Percentiles rank a stretch among this genome's conserved stretches.
These are phyloP conservation scores for Morbakka virulenta DNA, from an alignment of 30 jellyfish, hydroid and myxozoan species.

Conservation along the genomic window DNA sequence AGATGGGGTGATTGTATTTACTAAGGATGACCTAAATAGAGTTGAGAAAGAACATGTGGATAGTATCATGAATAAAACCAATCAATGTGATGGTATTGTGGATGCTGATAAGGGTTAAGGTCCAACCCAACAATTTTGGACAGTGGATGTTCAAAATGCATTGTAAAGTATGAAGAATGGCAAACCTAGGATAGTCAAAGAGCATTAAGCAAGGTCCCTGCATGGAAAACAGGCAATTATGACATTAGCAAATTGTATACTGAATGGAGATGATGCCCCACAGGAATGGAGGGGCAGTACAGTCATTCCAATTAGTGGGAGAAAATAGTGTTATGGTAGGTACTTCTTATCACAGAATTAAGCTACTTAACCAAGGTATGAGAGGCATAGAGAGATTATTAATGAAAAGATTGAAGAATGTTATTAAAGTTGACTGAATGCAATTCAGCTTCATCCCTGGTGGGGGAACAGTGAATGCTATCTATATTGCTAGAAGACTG, in stretches of 20 bases:
- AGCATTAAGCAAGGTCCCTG: neutral
- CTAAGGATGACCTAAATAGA: neutral
- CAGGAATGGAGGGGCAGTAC: conserved; percentile 15
- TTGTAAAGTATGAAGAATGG: conserved; percentile 1
- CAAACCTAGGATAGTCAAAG: neutral
- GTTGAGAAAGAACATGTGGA: neutral
- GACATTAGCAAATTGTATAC: neutral
- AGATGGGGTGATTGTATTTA: neutral
- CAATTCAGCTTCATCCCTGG: conserved; percentile 30
- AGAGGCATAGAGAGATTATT: conserved; percentile 3
- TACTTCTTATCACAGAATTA: neutral
- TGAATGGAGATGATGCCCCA: conserved; percentile 2
- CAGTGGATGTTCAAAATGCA: conserved; percentile 1
- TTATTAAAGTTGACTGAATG: neutral
- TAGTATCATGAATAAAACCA: neutral
- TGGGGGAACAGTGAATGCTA: conserved; percentile 9
- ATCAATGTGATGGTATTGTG: neutral
- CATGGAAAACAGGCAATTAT: neutral
- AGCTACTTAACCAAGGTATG: conserved; percentile 17
- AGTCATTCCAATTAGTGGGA: neutral
- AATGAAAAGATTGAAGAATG: neutral
- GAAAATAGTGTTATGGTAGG: neutral
- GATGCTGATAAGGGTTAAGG: neutral
- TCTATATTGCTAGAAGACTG: too few species aligned
- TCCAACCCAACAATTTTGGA: neutral